A percentile compares a stretch with the other conserved stretches of the same genome.
Conservation (phyloP, 2,888 invertebrate species). For the Parnassius apollo region DNA sequence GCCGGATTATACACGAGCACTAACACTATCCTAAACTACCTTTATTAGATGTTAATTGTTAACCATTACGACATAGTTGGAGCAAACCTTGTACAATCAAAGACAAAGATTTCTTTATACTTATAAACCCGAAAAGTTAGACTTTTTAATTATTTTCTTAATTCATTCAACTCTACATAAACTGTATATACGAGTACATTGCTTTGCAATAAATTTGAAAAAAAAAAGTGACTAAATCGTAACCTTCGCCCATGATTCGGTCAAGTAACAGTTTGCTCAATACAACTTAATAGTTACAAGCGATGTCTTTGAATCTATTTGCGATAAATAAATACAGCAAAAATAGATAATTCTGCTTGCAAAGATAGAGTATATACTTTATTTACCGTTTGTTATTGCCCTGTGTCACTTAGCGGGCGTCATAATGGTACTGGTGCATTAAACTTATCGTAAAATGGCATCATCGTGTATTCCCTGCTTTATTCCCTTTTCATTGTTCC, state of each 20-base stretch:
- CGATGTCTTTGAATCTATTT: slow-evolving; percentile 19
- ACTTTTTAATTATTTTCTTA: no score
- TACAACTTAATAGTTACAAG: slow-evolving; percentile 12
- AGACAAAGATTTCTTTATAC: no score
- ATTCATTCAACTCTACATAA: no score
- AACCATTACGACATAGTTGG: no score
- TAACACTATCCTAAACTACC: no score
- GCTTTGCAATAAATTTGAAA: no score
- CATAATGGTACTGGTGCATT: slow-evolving; percentile 21
- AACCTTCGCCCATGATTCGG: background rate
- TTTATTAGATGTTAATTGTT: no score
- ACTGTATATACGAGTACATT: no score
- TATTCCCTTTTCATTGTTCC: slow-evolving; percentile 14
- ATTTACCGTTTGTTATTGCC: slow-evolving; percentile 20
- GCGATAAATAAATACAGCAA: slow-evolving; percentile 11
- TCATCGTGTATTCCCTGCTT: slow-evolving; percentile 16
- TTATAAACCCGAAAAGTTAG: no score
- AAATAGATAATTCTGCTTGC: slow-evolving; percentile 8
- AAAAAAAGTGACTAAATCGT: background rate
- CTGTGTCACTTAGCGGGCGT: slow-evolving; percentile 18
- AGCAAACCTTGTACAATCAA: no score
- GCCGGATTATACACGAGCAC: no score
- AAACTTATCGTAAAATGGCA: slow-evolving; percentile 21
- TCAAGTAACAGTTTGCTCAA: slow-evolving; percentile 1
- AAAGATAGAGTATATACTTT: slow-evolving; percentile 18